These are phyloP conservation scores for Phenganax subtilis DNA, from an alignment of 92 coral and sea anemone genomes.

Conservation along the genomic window DNA sequence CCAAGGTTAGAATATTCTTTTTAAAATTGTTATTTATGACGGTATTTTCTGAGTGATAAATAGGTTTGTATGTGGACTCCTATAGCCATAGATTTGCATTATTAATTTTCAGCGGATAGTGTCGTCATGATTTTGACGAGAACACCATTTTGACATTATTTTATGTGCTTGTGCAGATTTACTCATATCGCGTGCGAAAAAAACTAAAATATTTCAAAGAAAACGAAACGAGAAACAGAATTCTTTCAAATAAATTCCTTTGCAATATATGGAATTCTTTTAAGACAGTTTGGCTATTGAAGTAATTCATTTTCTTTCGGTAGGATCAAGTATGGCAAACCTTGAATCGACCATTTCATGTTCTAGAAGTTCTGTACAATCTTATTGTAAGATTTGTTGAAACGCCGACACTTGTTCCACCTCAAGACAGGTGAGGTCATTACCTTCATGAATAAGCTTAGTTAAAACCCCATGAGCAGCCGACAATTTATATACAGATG, in stretches of 20 bases:
- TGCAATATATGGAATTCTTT: too few species aligned
- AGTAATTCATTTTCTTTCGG: neutral
- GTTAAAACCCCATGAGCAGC: neutral
- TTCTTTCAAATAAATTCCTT: too few species aligned
- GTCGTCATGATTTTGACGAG: too few species aligned
- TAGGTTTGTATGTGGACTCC: neutral
- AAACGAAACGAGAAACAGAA: too few species aligned
- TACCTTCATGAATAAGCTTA: neutral
- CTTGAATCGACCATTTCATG: slow-evolving; percentile 69
- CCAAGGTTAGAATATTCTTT: slow-evolving; percentile 59
- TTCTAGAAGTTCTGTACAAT: slow-evolving; percentile 78
- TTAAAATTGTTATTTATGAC: too few species aligned
- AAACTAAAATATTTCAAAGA: too few species aligned
- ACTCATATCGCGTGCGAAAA: too few species aligned
- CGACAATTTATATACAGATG: neutral
- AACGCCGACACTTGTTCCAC: slow-evolving; percentile 71
- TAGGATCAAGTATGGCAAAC: slow-evolving; percentile 96
- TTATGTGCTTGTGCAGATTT: too few species aligned
- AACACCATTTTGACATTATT: too few species aligned
- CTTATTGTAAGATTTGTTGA: slow-evolving; percentile 71
- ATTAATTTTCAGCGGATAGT: too few species aligned
- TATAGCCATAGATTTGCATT: neutral
- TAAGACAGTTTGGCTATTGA: too few species aligned
- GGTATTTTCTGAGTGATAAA: neutral
- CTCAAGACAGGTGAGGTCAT: slow-evolving; percentile 71